A percentile compares a stretch with the other conserved stretches of the same genome.
Conservation (phyloP, 2,797 vertebrate species). For the Tapirus indicus region DNA sequence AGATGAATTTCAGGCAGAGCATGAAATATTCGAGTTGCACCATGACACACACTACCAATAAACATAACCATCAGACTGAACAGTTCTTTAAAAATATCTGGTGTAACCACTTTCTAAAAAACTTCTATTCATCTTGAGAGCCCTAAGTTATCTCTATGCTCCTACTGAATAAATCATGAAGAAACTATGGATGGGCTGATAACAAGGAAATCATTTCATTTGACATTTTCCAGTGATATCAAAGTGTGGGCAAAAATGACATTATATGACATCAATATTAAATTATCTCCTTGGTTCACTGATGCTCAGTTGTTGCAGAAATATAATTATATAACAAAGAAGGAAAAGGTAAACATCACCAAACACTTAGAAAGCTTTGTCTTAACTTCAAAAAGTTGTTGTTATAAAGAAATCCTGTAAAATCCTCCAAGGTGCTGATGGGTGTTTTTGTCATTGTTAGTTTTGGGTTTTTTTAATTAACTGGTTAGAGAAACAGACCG, state of each 20-base stretch:
- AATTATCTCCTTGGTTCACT: constrained; percentile 8
- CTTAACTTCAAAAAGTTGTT: constrained; percentile 29
- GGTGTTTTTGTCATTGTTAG: constrained; percentile 1
- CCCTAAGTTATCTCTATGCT: constrained; percentile 26
- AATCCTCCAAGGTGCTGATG: constrained; percentile 4
- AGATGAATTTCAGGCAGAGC: constrained; percentile 35
- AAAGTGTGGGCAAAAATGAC: neutral
- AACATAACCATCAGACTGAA: neutral
- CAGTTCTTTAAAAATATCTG: neutral
- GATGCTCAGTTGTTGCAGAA: neutral
- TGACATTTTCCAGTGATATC: constrained; percentile 50
- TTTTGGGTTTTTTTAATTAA: neutral
- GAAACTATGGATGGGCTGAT: constrained; percentile 13
- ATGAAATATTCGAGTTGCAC: constrained; percentile 9
- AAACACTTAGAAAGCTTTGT: constrained; percentile 14
- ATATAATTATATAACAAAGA: neutral
- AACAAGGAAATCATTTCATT: constrained; percentile 46
- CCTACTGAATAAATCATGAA: constrained; percentile 53
- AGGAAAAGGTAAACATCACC: neutral
- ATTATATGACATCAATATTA: constrained; percentile 37
- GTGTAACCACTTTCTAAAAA: neutral
- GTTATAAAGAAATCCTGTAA: neutral
- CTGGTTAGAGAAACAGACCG: constrained; percentile 15
- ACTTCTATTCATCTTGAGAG: constrained; percentile 27
- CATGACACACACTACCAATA: neutral